phyloP scores from a whole-genome alignment of 2,888 invertebrate species.

The Bruchidius siliquastri region DNA sequence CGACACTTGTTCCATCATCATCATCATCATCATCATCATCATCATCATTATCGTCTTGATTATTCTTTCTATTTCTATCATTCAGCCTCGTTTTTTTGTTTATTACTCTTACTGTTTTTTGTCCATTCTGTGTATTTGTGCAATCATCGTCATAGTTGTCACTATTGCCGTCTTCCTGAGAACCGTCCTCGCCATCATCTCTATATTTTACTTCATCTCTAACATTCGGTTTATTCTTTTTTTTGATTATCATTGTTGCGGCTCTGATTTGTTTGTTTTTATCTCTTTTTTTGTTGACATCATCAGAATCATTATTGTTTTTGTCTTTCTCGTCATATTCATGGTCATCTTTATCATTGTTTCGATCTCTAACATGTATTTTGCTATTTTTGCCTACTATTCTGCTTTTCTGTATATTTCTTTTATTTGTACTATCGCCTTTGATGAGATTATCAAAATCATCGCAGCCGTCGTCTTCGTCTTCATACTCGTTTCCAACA shows the following conservation, averaged over 20 bases:
- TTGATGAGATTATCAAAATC: too few species aligned
- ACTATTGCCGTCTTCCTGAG: neutral
- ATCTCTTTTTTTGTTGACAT: too few species aligned
- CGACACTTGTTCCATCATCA: too few species aligned
- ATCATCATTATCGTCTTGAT: neutral
- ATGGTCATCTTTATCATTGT: too few species aligned
- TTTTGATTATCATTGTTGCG: too few species aligned
- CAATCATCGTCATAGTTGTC: neutral
- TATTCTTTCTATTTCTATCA: neutral
- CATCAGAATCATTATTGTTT: neutral
- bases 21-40: constrained; percentile 11
- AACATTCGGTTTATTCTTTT: too few species aligned
- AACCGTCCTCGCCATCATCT: too few species aligned
- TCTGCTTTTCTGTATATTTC: neutral
- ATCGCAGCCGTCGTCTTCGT: neutral
- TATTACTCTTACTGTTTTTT: neutral
- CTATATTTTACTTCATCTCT: too few species aligned
- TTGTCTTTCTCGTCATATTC: neutral
- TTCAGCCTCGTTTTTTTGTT: neutral
- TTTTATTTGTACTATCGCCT: neutral
- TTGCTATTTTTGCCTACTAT: neutral
- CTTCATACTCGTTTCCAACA: neutral
- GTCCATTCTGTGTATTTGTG: neutral
- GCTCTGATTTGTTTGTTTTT: too few species aligned
- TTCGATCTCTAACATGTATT: neutral